Percentiles rank a stretch among this genome's conserved stretches.
phyloP scores from a whole-genome alignment of 1,140 invertebrate species.

The Eubasilissa regina region DNA sequence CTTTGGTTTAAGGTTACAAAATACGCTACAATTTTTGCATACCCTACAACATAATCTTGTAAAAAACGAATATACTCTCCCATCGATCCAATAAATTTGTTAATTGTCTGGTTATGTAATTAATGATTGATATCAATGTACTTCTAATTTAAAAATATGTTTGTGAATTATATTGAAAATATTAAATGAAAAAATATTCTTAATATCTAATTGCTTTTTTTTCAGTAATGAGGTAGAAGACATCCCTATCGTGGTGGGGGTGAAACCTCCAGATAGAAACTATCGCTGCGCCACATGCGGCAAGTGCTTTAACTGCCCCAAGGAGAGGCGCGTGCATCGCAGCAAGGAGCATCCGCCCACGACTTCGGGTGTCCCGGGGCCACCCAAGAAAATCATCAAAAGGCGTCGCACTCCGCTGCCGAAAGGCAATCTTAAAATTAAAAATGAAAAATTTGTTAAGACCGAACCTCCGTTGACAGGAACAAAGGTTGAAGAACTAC shows the following conservation, averaged over 20 bases:
- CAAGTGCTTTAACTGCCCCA: constrained; percentile 76
- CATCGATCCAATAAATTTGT: no score
- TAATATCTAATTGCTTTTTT: neutral
- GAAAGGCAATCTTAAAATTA: constrained; percentile 61
- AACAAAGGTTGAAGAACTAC: constrained; percentile 32
- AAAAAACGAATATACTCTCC: no score
- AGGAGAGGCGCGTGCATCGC: constrained; percentile 78
- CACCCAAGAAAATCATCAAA: constrained; percentile 52
- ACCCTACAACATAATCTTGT: no score
- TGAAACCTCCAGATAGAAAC: constrained; percentile 57
- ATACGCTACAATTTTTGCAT: no score
- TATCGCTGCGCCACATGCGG: constrained; percentile 77
- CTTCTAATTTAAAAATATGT: no score
- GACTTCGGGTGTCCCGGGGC: neutral
- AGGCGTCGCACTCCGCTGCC: constrained; percentile 63
- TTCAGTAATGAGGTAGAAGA: constrained; percentile 55
- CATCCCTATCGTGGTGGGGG: constrained; percentile 54
- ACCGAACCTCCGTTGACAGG: constrained; percentile 22
- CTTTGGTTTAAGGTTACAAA: no score
- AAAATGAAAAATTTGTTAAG: constrained; percentile 52
- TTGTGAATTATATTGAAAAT: no score
- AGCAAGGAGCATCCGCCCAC: constrained; percentile 66
- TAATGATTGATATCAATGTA: no score
- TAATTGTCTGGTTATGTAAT: no score
- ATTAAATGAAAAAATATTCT: no score